phyloP scores from a whole-genome alignment of 2,888 invertebrate species.

The Thereva nobilitata region DNA sequence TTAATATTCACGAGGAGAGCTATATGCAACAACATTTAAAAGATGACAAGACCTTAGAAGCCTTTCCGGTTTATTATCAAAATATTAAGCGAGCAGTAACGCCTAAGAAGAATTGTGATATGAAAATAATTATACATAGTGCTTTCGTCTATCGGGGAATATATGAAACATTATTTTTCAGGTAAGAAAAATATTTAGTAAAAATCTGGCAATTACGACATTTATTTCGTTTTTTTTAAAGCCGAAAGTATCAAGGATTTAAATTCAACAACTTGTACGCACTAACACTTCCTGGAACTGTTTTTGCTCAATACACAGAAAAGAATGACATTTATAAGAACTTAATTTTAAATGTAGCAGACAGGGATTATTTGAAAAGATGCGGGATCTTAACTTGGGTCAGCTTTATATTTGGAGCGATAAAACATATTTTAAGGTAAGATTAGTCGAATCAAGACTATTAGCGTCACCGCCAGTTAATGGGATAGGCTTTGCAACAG shows the following conservation, averaged over 20 bases:
- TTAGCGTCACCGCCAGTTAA: no score
- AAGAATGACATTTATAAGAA: neutral
- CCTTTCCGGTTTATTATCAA: constrained; percentile 59
- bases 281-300: constrained; percentile 68
- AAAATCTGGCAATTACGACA: constrained; percentile 38
- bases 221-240: constrained; percentile 34
- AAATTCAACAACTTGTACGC: constrained; percentile 72
- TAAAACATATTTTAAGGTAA: constrained; percentile 65
- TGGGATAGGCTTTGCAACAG: no score
- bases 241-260: constrained; percentile 59
- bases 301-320: constrained; percentile 4
- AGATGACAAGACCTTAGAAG: constrained; percentile 20
- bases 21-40: neutral
- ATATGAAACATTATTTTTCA: constrained; percentile 64
- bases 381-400: constrained; percentile 67
- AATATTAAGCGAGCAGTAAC: constrained; percentile 61
- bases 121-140: constrained; percentile 67
- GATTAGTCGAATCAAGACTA: constrained; percentile 18
- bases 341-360: constrained; percentile 50
- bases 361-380: constrained; percentile 62
- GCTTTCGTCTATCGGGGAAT: constrained; percentile 58
- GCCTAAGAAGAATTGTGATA: constrained; percentile 60
- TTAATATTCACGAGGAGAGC: neutral
- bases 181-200: constrained; percentile 64
- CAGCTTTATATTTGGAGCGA: constrained; percentile 66